Conservation (phyloP, 2,113 vertebrate species). For the Ammodytes dubius region DNA sequence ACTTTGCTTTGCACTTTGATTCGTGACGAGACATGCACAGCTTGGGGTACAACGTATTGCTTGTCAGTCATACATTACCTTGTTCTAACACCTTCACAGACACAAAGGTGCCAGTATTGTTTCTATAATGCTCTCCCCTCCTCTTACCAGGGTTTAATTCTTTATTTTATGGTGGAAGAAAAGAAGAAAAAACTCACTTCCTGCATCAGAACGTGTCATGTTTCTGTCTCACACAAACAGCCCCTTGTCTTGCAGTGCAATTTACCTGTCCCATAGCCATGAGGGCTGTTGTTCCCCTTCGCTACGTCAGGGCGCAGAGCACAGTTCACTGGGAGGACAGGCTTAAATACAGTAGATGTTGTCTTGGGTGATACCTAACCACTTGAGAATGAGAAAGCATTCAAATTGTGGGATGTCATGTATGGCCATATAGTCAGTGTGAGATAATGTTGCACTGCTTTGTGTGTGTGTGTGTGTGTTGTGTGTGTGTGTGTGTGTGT, state of each 20-base stretch:
- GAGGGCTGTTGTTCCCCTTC: slow-evolving; percentile 77
- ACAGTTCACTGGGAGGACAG: slow-evolving; percentile 85
- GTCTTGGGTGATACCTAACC: slow-evolving; percentile 74
- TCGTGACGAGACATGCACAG: slow-evolving; percentile 69
- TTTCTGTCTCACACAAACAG: slow-evolving; percentile 76
- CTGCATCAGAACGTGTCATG: slow-evolving; percentile 68
- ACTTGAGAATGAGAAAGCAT: slow-evolving; percentile 36
- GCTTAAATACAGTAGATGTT: slow-evolving; percentile 78
- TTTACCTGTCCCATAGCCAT: slow-evolving; percentile 79
- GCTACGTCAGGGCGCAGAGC: slow-evolving; percentile 72
- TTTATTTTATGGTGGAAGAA: slow-evolving; percentile 62
- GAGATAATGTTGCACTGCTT: not conserved
- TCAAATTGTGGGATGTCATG: slow-evolving; percentile 64
- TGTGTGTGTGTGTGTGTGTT: not conserved
- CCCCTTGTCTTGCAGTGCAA: slow-evolving; percentile 63
- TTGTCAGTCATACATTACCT: slow-evolving; percentile 73
- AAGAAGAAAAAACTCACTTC: slow-evolving; percentile 70
- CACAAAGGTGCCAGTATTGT: slow-evolving; percentile 64
- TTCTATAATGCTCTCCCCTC: slow-evolving; percentile 25
- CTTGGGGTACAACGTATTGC: slow-evolving; percentile 61
- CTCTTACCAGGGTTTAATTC: slow-evolving; percentile 65
- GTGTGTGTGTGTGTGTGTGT: too few relatives aligned
- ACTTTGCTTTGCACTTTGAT: slow-evolving; percentile 50
- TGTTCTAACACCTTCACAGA: slow-evolving; percentile 69
- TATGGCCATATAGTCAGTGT: not conserved